Evolutionary conservation across 2,797 vertebrate genomes (phyloP).

Genomic region (Poeciliopsis turneri): DNA sequence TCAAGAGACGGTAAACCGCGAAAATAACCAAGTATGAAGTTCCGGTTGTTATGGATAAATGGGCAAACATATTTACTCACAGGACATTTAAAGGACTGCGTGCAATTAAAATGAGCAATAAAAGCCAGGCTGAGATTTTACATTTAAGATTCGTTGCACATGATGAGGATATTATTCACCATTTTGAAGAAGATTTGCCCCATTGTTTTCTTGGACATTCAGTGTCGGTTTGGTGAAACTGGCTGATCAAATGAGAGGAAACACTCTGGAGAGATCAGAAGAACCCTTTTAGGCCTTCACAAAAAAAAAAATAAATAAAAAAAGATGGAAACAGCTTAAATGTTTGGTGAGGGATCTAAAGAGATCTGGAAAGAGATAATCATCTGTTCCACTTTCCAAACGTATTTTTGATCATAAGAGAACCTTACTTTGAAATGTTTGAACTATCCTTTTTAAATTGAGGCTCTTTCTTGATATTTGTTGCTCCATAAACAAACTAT

Average conservation of each 20-base stretch:
- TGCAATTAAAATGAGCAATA: too few relatives aligned
- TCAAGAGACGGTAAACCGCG: too few relatives aligned
- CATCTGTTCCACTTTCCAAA: neutral
- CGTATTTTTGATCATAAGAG: neutral
- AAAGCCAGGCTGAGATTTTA: too few relatives aligned
- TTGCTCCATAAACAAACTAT: neutral
- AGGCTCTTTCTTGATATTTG: neutral
- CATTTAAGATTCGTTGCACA: neutral
- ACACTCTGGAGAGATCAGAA: neutral
- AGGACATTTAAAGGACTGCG: too few relatives aligned
- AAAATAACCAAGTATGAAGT: too few relatives aligned
- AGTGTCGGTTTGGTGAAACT: neutral
- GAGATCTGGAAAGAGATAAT: neutral
- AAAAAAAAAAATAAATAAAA: too few relatives aligned
- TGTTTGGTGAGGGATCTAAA: neutral
- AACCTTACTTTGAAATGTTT: neutral
- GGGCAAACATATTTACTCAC: too few relatives aligned
- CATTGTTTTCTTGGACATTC: neutral
- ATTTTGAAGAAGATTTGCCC: neutral
- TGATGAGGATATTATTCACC: neutral
- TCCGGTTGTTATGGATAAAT: too few relatives aligned
- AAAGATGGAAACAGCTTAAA: neutral
- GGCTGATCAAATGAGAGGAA: neutral
- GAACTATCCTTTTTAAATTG: neutral
- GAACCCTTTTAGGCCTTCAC: neutral